A percentile compares a stretch with the other conserved stretches of the same genome.
Conservation (phyloP, 1,140 invertebrate genomes). For the Scaptomyza graminum region DNA sequence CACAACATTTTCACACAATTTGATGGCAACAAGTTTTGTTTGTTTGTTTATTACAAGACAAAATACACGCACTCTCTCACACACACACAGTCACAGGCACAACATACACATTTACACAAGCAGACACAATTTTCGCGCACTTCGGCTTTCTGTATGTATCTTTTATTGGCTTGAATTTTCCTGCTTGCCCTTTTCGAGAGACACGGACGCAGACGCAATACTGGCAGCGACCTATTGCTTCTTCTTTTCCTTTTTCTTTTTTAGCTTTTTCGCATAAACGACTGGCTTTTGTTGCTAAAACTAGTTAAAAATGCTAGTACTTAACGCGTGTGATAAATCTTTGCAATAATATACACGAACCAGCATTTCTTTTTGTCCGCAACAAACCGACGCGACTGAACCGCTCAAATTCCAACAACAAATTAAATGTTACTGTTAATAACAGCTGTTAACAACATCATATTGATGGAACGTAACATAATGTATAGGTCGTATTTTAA, state of each 20-base stretch:
- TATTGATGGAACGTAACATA: conserved; percentile 3
- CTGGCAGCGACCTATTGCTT: conserved; percentile 35
- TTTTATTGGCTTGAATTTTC: conserved; percentile 77
- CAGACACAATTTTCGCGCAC: conserved; percentile 64
- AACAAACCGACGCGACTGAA: conserved; percentile 38
- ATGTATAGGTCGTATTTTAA: conserved; percentile 6
- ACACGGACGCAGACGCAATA: conserved; percentile 28
- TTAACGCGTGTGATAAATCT: conserved; percentile 26
- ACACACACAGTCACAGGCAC: conserved; percentile 27
- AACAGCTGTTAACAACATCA: conserved; percentile 30
- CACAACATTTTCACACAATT: conserved; percentile 53
- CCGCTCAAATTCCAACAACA: conserved; percentile 49
- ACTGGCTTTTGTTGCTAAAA: conserved; percentile 21
- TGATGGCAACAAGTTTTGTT: conserved; percentile 27
- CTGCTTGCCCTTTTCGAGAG: conserved; percentile 67
- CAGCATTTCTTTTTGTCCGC: conserved; percentile 24
- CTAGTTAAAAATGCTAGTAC: conserved; percentile 16
- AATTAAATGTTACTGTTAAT: conserved; percentile 36
- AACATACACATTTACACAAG: conserved; percentile 30
- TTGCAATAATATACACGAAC: conserved; percentile 27
- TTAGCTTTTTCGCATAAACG: conserved; percentile 18
- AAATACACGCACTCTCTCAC: conserved; percentile 21
- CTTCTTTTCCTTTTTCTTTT: conserved; percentile 16
- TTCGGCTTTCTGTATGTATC: conserved; percentile 76
- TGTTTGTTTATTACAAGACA: conserved; percentile 54